phyloP scores from a whole-genome alignment of 2,113 vertebrate genomes.

The Otus sunia region DNA sequence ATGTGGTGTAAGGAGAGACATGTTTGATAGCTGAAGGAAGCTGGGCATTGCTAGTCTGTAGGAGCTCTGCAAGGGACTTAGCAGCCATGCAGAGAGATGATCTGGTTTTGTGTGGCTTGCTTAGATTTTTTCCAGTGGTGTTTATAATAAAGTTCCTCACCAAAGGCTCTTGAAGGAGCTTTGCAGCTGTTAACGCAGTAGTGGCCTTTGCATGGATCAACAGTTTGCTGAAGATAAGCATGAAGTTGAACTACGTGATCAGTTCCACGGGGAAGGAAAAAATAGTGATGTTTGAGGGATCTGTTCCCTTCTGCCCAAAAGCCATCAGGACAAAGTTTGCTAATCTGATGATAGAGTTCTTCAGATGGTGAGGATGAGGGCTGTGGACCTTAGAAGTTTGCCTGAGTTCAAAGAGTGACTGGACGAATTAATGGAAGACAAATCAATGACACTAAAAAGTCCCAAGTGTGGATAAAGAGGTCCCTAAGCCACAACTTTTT shows the following conservation, averaged over 20 bases:
- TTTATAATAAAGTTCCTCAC: background rate
- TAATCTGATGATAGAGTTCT: background rate
- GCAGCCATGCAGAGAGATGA: background rate
- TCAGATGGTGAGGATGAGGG: accelerated
- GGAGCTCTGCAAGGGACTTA: background rate
- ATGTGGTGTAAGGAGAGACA: background rate
- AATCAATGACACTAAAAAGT: background rate
- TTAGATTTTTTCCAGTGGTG: background rate
- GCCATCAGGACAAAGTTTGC: background rate
- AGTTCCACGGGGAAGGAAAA: background rate
- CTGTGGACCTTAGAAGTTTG: background rate
- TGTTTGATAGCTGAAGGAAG: background rate
- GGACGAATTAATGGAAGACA: background rate
- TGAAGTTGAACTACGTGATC: accelerated
- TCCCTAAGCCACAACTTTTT: background rate
- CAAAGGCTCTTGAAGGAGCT: background rate
- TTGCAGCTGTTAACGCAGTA: background rate
- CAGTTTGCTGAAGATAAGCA: background rate
- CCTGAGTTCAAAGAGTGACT: background rate
- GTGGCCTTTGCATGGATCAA: background rate
- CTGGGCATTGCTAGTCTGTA: background rate
- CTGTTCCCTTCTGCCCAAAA: background rate
- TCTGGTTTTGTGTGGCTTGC: background rate
- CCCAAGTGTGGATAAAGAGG: background rate
- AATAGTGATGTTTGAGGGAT: background rate